phyloP scores from a whole-genome alignment of 2,113 vertebrate genomes.

The Clarias magur region DNA sequence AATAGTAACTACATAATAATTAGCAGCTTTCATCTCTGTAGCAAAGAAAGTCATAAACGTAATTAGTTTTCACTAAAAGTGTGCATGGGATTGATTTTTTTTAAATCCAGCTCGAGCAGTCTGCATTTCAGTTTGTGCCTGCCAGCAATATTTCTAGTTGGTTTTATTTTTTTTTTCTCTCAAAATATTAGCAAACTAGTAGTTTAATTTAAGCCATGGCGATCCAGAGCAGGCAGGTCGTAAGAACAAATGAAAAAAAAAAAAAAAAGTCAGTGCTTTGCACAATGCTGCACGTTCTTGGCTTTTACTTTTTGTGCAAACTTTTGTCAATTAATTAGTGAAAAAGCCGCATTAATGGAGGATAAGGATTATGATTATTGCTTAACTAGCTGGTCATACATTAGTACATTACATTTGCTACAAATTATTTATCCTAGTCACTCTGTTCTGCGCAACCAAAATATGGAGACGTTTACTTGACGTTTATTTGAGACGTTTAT shows the following conservation, averaged over 20 bases:
- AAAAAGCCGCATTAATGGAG: background rate
- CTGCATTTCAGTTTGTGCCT: background rate
- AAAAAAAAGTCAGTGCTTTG: background rate
- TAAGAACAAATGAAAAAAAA: background rate
- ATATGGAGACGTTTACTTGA: background rate
- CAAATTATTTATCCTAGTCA: background rate
- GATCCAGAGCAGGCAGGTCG: background rate
- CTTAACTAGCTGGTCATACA: background rate
- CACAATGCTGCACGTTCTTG: background rate
- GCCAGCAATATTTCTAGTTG: background rate
- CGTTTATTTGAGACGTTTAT: no score
- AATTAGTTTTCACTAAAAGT: background rate
- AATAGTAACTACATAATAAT: no score
- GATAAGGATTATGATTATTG: background rate
- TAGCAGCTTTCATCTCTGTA: no score
- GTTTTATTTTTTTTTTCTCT: background rate
- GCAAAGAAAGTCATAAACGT: no score
- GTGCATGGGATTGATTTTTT: background rate
- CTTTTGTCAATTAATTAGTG: background rate
- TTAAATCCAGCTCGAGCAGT: background rate
- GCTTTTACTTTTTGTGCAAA: background rate
- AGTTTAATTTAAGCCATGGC: background rate
- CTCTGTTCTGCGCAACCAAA: background rate
- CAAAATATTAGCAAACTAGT: background rate
- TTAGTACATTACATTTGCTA: background rate